Base-by-base conservation (phyloP, 2,113 vertebrate species). In the Nesoenas mayeri region DNA sequence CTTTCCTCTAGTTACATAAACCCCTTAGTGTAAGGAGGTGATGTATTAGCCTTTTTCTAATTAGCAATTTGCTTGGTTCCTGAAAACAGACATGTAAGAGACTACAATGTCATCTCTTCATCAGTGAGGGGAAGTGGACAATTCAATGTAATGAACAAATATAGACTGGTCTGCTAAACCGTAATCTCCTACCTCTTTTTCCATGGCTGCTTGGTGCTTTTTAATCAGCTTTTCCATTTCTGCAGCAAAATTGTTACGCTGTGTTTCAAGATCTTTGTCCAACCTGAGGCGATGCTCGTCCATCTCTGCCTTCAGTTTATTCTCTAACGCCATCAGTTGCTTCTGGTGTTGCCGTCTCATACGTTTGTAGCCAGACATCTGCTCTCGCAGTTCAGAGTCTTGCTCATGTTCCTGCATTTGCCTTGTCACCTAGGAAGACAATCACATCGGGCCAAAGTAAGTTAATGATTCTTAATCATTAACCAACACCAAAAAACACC, bases 401-500 rank as follows among this genome's bases (percentile, higher is more conserved):
- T 99, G 99, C 89, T 99, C 99, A 17, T 99, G 99, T 91, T 99
- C 99, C 97, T 99, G 99, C 96, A 99, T 99, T 97, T 99, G 99
- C 92, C 99, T 99, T 44, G 99, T 99, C 96, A 99, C 99, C 99
- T 99, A 97, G 72, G 91, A 65, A 74, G 96, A 89, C 36, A 93
- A 88, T 88, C 96, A 89, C 83, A 89, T 5, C 1, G 10, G 60
- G 78, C 66, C 73, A 81, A 65, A 88, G 56, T 21, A 77, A 95
- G 65, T 88, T 92, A 94, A 85, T 75, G 73, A 91, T 79, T 26
- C 80, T 29, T 85, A 90, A 88, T 87, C 85, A 47, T 18, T 19
- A 47, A 47, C 44, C 44, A 47, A 47, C 18, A 47, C 44, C 44
- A 70, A 85, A 72, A 92, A 82, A 10, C 8, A 53, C 84, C 44